These are phyloP conservation scores for Anguilla pacifica DNA, from an alignment of 2,797 vertebrate species.

Conservation along the genomic window DNA sequence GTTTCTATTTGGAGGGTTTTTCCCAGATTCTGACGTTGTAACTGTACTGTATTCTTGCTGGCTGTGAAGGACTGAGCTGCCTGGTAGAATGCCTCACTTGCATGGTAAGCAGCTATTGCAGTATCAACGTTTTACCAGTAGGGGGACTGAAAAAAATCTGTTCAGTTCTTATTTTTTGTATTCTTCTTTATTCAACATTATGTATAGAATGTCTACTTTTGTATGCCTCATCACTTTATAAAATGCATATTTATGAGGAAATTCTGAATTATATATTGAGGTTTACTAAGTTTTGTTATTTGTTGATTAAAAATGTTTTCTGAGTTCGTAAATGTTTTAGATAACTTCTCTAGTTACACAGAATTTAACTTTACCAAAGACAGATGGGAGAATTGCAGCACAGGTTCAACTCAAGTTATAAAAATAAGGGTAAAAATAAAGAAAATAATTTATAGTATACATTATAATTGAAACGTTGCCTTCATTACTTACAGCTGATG, in stretches of 20 bases:
- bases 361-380: not conserved
- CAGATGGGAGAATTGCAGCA: not conserved
- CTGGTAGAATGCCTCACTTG: not conserved
- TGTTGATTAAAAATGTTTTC: not conserved
- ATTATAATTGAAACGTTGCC: not conserved
- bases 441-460: not conserved
- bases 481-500: not conserved
- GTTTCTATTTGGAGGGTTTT: not conserved
- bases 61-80: not conserved
- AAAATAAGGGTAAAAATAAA: not conserved
- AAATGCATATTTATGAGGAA: slow-evolving; percentile 45
- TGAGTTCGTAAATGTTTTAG: not conserved
- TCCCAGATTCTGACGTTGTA: not conserved
- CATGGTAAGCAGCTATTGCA: not conserved
- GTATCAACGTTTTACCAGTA: not conserved
- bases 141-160: not conserved
- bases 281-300: slow-evolving; percentile 22
- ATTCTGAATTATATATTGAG: slow-evolving; percentile 40
- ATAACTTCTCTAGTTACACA: not conserved
- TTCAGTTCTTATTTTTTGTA: not conserved
- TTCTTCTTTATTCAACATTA: slow-evolving; percentile 36
- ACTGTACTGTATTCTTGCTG: not conserved
- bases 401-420: not conserved
- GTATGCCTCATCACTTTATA: slow-evolving; percentile 39
- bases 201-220: slow-evolving; percentile 43